Conservation (phyloP, 2,888 invertebrate genomes). For the Pyrrhia umbra region DNA sequence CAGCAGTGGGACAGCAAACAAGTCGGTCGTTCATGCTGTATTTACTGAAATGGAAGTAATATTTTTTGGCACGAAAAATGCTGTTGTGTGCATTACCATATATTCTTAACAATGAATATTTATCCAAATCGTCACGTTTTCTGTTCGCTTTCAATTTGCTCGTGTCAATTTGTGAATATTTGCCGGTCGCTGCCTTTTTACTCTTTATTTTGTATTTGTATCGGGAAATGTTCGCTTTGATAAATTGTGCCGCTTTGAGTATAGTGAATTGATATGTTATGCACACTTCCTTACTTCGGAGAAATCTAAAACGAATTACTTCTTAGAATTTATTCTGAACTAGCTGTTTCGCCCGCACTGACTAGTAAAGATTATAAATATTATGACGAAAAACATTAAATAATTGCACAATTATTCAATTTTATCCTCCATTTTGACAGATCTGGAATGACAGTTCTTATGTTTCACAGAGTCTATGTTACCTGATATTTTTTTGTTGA, state of each 20-base stretch:
- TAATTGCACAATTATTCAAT: no score
- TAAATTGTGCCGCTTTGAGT: conserved; percentile 30
- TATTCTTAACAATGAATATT: conserved; percentile 21
- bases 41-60: no score
- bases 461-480: no score
- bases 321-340: neutral
- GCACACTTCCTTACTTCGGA: neutral
- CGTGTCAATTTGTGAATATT: conserved; percentile 38
- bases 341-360: no score
- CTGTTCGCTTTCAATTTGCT: conserved; percentile 49
- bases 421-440: no score
- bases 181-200: conserved; percentile 32
- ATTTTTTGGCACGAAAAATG: neutral
- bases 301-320: neutral
- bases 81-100: neutral
- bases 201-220: neutral
- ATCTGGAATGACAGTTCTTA: no score
- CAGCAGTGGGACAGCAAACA: no score
- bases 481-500: no score
- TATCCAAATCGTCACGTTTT: conserved; percentile 15
- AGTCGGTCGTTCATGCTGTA: no score
- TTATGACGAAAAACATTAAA: no score
- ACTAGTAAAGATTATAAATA: no score
- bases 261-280: conserved; percentile 15
- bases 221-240: conserved; percentile 3